phyloP scores from a whole-genome alignment of 2,113 vertebrate genomes.

The Lepisosteus oculatus region DNA sequence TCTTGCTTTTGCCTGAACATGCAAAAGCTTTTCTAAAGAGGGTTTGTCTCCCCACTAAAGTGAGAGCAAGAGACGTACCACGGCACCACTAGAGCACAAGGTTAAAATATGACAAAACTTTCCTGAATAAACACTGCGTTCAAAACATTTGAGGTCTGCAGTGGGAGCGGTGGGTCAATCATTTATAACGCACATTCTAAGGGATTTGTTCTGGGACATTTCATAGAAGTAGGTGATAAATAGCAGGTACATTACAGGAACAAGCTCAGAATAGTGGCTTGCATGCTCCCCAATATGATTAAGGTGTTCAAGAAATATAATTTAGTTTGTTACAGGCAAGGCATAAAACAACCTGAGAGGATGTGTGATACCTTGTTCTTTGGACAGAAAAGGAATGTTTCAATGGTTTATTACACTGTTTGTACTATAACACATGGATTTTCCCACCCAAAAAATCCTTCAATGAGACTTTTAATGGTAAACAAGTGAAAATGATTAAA shows the following conservation, averaged over 20 bases:
- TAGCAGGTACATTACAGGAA: constrained; percentile 47
- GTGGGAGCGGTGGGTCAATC: constrained; percentile 47
- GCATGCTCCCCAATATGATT: background rate
- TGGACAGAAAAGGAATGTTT: background rate
- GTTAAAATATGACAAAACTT: constrained; percentile 50
- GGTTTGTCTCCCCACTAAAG: constrained; percentile 40
- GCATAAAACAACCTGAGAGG: background rate
- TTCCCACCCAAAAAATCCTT: too few species aligned
- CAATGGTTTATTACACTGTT: background rate
- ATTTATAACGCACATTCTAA: constrained; percentile 57
- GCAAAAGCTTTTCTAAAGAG: constrained; percentile 49
- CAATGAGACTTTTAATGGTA: too few species aligned
- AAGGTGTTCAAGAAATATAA: background rate
- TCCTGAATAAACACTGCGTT: constrained; percentile 42
- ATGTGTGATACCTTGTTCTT: background rate
- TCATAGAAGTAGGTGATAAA: constrained; percentile 53
- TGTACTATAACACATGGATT: background rate
- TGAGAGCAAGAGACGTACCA: constrained; percentile 38
- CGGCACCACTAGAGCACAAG: constrained; percentile 51
- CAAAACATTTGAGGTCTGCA: constrained; percentile 9
- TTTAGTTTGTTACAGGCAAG: background rate
- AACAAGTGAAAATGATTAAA: too few species aligned
- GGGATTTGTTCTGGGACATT: constrained; percentile 42
- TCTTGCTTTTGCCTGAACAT: constrained; percentile 55
- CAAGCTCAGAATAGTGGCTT: constrained; percentile 12